Evolutionary conservation across 2,888 invertebrate genomes (phyloP), one percentile per base, ranked within the genome.

Genomic region (Formica aserva): DNA sequence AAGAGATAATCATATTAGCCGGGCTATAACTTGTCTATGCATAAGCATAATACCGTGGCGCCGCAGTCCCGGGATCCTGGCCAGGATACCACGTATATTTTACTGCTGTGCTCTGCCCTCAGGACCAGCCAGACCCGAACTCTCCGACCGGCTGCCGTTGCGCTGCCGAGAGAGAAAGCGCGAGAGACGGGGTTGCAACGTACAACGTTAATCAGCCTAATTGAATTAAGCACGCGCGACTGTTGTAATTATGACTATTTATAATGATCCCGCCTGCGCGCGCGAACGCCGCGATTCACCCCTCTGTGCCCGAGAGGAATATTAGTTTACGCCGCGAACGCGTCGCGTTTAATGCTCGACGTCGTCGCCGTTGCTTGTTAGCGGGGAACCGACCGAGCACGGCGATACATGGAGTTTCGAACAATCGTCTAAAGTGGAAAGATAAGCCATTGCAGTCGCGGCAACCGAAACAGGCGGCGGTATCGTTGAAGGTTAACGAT

Each of bases 241-340:
- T 93, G 93, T 93, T 94, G 93, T 94, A 94, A 94, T 94, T 94
- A 94, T 94, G 93, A 94, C 94, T 94, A 94, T 94, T 94, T 94
- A 94, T 94, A 94, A 94, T 93, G 94, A 94, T 94, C 93, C 91
- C 89, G 85, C 87, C 78, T 76, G 84, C 82, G 80, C 85, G 85
- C 86, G 83, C 81, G 80, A 84, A 85, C 86, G 81, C 78, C 80
- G 62, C 85, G 86, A 86, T 82, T 81, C 85, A 60, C 55, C 83
- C 82, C 77, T 62, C 80, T 71, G 29, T 71, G 82, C 76, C 63
- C 77, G 60, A 8, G 66, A 78, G 84, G 89, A 86, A 90, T 88
- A 90, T 90, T 90, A 89, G 88, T 89, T 90, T 90, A 90, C 90
- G 88, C 84, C 86, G 84, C 83, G 86, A 86, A 88, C 84, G 87